Evolutionary conservation across 2,797 vertebrate species (phyloP).

Genomic region (Nyctalus aviator): DNA sequence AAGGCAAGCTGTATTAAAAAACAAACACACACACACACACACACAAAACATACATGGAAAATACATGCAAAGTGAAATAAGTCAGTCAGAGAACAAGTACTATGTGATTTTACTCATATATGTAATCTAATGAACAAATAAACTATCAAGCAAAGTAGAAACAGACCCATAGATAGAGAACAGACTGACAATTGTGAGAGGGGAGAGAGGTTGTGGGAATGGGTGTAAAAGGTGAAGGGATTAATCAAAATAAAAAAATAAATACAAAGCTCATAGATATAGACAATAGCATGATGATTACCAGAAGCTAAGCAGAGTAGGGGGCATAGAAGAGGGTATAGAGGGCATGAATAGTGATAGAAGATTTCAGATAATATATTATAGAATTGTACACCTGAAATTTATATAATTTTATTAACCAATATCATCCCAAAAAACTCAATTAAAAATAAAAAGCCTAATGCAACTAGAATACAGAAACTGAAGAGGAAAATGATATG

Average conservation of each 20-base stretch:
- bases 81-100: background rate
- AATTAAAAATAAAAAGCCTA: background rate
- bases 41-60: background rate
- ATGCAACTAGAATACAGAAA: background rate
- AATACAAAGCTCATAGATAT: background rate
- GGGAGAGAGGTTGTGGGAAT: background rate
- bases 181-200: background rate
- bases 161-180: background rate
- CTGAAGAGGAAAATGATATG: accelerated
- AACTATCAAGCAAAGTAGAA: background rate
- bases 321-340: background rate
- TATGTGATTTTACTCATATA: background rate
- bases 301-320: background rate
- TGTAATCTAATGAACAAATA: background rate
- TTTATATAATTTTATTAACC: background rate
- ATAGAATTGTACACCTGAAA: background rate
- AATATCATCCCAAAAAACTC: background rate
- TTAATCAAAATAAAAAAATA: background rate
- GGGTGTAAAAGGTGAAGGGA: background rate
- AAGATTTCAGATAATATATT: background rate
- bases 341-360: background rate
- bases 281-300: background rate
- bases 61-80: background rate
- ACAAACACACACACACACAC: no score
- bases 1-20: background rate